Evolutionary conservation across 37 sponge, comb jelly and placozoan species (phyloP).

Genomic region (Oscarella lobularis): DNA sequence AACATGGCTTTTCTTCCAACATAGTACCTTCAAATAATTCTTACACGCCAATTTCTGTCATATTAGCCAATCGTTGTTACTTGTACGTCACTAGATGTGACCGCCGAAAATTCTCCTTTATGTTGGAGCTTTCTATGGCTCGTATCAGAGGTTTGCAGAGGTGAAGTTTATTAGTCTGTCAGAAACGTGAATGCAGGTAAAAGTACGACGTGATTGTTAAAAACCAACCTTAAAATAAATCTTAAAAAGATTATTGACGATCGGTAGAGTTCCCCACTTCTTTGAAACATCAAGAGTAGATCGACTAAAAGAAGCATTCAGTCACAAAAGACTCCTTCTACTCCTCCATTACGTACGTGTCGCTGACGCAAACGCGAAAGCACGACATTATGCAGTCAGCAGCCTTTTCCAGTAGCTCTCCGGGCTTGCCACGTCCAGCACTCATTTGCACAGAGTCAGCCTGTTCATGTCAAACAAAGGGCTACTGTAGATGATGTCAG

Average conservation of each 20-base stretch:
- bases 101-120: constrained; percentile 54
- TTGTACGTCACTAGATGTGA: constrained; percentile 81
- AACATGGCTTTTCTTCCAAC: constrained; percentile 90
- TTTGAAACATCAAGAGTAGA: constrained; percentile 44
- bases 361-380: constrained; percentile 83
- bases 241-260: constrained; percentile 91
- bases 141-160: constrained; percentile 85
- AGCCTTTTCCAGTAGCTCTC: constrained; percentile 63
- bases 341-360: constrained; percentile 19
- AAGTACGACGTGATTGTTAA: neutral
- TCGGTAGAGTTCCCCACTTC: constrained; percentile 69
- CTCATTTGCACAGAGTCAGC: constrained; percentile 15
- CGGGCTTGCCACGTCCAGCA: constrained; percentile 30
- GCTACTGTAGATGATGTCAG: neutral
- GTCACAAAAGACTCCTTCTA: neutral
- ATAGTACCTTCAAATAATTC: constrained; percentile 52
- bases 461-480: constrained; percentile 4
- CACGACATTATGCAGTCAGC: constrained; percentile 84
- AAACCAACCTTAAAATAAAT: constrained; percentile 74
- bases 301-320: constrained; percentile 15
- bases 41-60: neutral
- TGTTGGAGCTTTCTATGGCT: constrained; percentile 71
- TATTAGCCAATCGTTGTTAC: constrained; percentile 10
- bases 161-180: constrained; percentile 72
- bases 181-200: neutral